Conservation (phyloP, 35 echinoderm and acorn worm genomes). For the Apostichopus parvimensis region DNA sequence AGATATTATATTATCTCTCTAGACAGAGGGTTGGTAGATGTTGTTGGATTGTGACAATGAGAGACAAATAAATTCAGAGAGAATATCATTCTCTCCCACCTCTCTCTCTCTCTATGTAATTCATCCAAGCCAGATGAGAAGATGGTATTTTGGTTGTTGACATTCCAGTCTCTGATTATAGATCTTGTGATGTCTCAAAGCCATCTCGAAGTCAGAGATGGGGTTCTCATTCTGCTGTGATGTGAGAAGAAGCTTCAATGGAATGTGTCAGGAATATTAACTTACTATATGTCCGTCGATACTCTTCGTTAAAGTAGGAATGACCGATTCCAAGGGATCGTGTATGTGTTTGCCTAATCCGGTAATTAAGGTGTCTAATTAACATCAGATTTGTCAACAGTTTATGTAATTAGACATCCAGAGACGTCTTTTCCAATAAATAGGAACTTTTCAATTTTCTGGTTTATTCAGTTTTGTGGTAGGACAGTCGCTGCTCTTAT, state of each 20-base stretch:
- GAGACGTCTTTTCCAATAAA: too few species aligned
- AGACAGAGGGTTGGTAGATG: neutral
- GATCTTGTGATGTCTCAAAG: neutral
- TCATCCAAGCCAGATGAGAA: neutral
- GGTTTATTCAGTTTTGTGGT: too few species aligned
- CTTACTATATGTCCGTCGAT: neutral
- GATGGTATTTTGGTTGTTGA: slow-evolving; percentile 12
- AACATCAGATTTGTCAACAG: too few species aligned
- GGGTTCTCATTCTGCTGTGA: neutral
- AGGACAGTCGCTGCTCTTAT: too few species aligned
- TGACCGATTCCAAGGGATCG: too few species aligned
- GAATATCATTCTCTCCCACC: neutral
- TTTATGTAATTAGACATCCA: too few species aligned
- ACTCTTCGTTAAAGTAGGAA: neutral
- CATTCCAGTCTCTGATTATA: slow-evolving; percentile 33
- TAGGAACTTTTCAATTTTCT: too few species aligned
- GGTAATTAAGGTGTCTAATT: too few species aligned
- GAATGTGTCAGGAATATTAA: slow-evolving; percentile 27
- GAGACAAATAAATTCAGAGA: neutral
- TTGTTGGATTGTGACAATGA: neutral
- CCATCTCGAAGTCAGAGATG: neutral
- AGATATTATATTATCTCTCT: too few species aligned
- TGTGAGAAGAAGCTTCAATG: slow-evolving; percentile 16
- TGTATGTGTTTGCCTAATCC: too few species aligned
- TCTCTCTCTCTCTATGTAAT: neutral